Conservation (phyloP, 2,113 vertebrate genomes). For the Macquaria australasica region DNA sequence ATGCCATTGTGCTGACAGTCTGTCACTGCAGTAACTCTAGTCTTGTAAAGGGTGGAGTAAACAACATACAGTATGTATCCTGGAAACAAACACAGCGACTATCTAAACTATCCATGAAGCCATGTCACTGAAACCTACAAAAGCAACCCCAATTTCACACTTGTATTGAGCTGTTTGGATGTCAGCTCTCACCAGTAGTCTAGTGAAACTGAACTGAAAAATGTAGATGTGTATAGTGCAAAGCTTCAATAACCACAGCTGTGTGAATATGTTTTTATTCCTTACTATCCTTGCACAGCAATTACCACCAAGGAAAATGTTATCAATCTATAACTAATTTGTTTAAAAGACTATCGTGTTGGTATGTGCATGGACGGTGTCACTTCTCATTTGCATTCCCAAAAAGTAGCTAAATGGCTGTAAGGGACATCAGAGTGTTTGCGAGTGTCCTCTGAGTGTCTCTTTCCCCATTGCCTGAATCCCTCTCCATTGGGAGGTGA, state of each 20-base stretch:
- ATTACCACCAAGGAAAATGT: background rate
- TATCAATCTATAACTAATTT: background rate
- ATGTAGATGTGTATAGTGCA: background rate
- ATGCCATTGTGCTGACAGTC: background rate
- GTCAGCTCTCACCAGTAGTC: background rate
- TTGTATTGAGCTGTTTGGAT: background rate
- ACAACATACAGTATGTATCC: background rate
- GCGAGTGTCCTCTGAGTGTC: constrained; percentile 61
- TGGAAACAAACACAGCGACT: background rate
- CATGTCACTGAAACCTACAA: background rate
- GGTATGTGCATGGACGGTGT: background rate
- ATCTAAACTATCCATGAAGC: background rate
- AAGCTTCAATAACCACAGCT: background rate
- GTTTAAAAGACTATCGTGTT: background rate
- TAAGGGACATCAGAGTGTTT: constrained; percentile 27
- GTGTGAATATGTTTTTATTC: background rate
- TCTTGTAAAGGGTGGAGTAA: background rate
- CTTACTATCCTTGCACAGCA: background rate
- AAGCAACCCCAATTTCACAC: background rate
- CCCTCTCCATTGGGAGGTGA: constrained; percentile 63
- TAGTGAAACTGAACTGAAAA: background rate
- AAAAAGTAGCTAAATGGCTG: constrained; percentile 18
- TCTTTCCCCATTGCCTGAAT: constrained; percentile 47
- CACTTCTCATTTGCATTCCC: constrained; percentile 20
- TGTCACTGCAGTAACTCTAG: background rate